Evolutionary conservation across 2,888 invertebrate species (phyloP), one percentile per base, ranked within the genome.

Genomic region (Apeira syringaria): DNA sequence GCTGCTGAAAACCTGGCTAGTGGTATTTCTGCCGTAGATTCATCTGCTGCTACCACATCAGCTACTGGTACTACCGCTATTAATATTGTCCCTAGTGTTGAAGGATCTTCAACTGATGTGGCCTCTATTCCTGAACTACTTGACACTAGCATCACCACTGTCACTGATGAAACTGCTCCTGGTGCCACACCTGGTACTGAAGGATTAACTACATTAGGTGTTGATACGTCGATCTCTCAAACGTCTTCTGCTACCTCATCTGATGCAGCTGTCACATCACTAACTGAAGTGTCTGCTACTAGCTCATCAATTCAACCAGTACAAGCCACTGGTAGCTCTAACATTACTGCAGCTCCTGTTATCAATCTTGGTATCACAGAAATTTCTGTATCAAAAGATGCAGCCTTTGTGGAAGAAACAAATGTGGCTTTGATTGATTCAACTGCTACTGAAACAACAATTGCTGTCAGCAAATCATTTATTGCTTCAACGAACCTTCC

Each of bases 311-410:
- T 2, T 20, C 2, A 2, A 2, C 20, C 20, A 20, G 8, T 15
- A 15, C 15, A 15, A n/a, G 8, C 37, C 11, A 15, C 27, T 3
- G 4, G 26, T 22, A 28, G 30, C 15, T 5, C 12, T 10, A 11
- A 8, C 2, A 28, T 6, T 5, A 29, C 2, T 24, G 8, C 24
- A 9, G 9, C 9, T 8, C 4, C 15, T 27, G 9, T 10, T 25
- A 40, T 30, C 2, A 10, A 30, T 12, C 29, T 4, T 33, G 30
- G 26, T 9, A 22, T 13, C 8, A 12, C 17, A 6, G 39, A 30
- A 20, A 31, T 13, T 5, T 5, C 31, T 25, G 12, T 17, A 2
- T 28, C 38, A 5, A 13, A 27, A 29, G 42, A 11, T 1, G 3
- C 32, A 12, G 15, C 29, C n/a, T 5, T 32, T 3, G 32, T 13